Evolutionary conservation across 2,797 vertebrate species (phyloP).

Genomic region (Oryzias sinensis): DNA sequence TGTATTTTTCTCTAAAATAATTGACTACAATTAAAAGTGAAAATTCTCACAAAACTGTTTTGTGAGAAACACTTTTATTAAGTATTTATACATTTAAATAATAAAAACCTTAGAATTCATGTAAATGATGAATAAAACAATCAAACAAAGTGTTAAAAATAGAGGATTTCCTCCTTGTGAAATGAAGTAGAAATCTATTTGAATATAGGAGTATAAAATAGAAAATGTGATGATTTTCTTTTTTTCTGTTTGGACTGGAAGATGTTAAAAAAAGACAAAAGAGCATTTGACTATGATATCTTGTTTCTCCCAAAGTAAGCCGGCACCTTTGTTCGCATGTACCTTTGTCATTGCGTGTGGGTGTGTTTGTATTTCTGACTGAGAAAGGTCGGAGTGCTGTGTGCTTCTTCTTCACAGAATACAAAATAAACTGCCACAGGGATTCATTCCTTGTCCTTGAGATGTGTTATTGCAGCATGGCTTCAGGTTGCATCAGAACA

Average conservation of each 20-base stretch:
- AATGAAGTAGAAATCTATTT: too few relatives aligned
- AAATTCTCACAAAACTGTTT: neutral
- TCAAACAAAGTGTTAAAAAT: too few relatives aligned
- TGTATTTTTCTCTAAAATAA: neutral
- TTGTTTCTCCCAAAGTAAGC: neutral
- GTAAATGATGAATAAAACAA: too few relatives aligned
- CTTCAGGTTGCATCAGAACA: conserved; percentile 43
- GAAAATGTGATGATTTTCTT: too few relatives aligned
- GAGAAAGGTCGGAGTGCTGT: conserved; percentile 18
- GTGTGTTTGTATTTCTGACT: conserved; percentile 3
- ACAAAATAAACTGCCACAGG: conserved; percentile 49
- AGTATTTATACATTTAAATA: too few relatives aligned
- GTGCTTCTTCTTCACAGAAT: conserved; percentile 21
- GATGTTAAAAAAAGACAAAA: too few relatives aligned
- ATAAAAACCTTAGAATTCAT: too few relatives aligned
- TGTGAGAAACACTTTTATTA: too few relatives aligned
- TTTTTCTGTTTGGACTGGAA: too few relatives aligned
- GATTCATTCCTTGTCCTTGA: conserved; percentile 59
- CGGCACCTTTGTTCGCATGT: neutral
- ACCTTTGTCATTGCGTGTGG: neutral
- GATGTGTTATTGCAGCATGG: conserved; percentile 55
- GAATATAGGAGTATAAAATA: too few relatives aligned
- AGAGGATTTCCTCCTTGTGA: too few relatives aligned
- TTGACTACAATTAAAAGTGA: neutral
- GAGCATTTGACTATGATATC: too few relatives aligned